Evolutionary conservation across 2,888 invertebrate genomes (phyloP).

Genomic region (Lumbricus terrestris): DNA sequence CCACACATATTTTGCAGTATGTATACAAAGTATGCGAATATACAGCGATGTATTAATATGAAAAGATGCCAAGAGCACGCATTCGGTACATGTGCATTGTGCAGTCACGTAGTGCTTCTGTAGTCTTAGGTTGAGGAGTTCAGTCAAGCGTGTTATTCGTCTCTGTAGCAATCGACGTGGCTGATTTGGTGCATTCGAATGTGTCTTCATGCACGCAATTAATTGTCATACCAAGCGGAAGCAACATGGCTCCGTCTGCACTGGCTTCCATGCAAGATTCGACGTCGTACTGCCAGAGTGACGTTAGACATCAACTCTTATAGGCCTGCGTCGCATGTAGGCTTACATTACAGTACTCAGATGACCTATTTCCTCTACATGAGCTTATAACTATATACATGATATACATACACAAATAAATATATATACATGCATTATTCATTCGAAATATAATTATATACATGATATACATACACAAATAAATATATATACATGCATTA

Average conservation of each 20-base stretch:
- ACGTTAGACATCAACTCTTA: too few species aligned
- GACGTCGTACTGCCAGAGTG: not conserved
- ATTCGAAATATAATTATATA: too few species aligned
- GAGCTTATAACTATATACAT: too few species aligned
- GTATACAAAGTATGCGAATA: not conserved
- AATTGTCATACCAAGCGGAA: not conserved
- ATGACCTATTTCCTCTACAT: too few species aligned
- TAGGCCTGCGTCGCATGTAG: too few species aligned
- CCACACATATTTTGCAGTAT: not conserved
- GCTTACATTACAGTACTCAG: too few species aligned
- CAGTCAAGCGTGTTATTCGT: not conserved
- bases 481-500: too few species aligned
- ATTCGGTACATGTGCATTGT: too few species aligned
- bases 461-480: too few species aligned
- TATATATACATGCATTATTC: too few species aligned
- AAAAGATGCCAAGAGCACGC: not conserved
- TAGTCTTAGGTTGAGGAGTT: not conserved
- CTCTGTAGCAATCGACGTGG: not conserved
- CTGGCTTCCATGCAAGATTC: not conserved
- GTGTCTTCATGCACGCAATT: not conserved
- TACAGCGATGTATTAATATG: not conserved
- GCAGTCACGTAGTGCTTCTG: not conserved
- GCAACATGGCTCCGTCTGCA: not conserved
- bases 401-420: too few species aligned
- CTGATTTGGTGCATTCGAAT: not conserved